Base-by-base conservation (phyloP, 2,888 invertebrate genomes). In the Quadroppia sp. region DNA sequence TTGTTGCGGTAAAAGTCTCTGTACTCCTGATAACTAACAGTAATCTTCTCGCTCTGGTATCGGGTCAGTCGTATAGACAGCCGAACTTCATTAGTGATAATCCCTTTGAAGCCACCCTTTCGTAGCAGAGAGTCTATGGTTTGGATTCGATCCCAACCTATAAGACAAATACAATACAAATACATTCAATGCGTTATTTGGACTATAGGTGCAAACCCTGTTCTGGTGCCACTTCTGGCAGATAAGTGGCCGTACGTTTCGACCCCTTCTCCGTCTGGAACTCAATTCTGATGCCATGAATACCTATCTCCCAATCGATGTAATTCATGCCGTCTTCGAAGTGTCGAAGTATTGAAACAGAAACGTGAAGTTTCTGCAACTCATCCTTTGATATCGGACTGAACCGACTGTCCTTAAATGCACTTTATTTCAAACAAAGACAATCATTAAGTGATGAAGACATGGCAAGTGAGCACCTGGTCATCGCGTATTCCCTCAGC, bases 71-170 rank as follows among this genome's bases (percentile, higher is more conserved):
- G 94, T 82, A 98, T 91, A 82, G 90, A 89, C 80, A 91, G 89
- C 74, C 96, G 88, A 81, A 91, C 86, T 74, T 94, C 94, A 32
- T 88, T 88, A n/a, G 92, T 92, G 77, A 96, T 94, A 73, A 87
- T 72, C 45, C 79, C 92, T 82, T 94, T 94, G 85, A 89, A 97
- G 69, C 99, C 99, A 78, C 97, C 98, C 85, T 99, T 99, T 79
- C 96, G 89, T 77, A 99, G 87, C 77, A 99, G 85, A 53, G 97
- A 95, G 85, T 99, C 98, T 81, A 99, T 95, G 30, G 99, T 99
- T 85, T 98, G 96, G 78, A 92, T 88, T 85, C 94, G 94, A 87
- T 98, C 93, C 99, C 99, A 99, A 80, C 97, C 97, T 97, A 84
- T 69, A 6, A 11, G 17, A n/a, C n/a, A n/a, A n/a, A n/a, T n/a